Conservation (phyloP, 2,888 invertebrate genomes). For the Lasioglossum malachurum region DNA sequence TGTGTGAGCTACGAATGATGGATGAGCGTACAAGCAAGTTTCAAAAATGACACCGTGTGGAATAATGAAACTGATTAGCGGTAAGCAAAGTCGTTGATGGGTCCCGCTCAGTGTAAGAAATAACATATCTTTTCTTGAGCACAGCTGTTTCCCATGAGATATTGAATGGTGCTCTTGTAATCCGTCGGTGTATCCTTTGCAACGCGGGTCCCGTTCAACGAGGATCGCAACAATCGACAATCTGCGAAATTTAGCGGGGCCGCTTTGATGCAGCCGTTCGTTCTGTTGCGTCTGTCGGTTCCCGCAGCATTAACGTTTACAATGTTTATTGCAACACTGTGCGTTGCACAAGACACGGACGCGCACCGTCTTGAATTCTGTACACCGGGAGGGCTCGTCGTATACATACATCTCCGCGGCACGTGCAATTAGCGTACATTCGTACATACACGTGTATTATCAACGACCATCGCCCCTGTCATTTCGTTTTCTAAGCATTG, state of each 20-base stretch:
- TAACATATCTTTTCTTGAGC: neutral
- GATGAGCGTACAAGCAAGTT: neutral
- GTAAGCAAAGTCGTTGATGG: neutral
- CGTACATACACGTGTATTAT: conserved; percentile 59
- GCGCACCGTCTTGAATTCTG: conserved; percentile 38
- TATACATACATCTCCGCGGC: conserved; percentile 42
- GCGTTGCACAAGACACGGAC: conserved; percentile 24
- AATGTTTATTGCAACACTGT: conserved; percentile 54
- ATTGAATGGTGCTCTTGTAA: conserved; percentile 5
- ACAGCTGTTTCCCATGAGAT: neutral
- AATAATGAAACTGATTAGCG: neutral
- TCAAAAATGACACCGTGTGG: neutral
- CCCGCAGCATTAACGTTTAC: conserved; percentile 38
- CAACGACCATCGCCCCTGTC: conserved; percentile 59
- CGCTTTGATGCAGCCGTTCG: conserved; percentile 18
- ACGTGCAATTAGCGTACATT: conserved; percentile 63
- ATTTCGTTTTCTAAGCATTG: conserved; percentile 63
- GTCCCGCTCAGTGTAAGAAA: neutral
- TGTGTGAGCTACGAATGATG: neutral
- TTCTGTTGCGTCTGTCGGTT: conserved; percentile 3
- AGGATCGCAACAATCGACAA: conserved; percentile 32
- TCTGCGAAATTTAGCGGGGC: conserved; percentile 35
- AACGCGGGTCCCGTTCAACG: neutral
- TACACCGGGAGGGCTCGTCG: conserved; percentile 41
- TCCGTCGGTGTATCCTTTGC: neutral